These are phyloP conservation scores for Allygus modestus DNA, from an alignment of 2,888 invertebrate species.

Conservation along the genomic window DNA sequence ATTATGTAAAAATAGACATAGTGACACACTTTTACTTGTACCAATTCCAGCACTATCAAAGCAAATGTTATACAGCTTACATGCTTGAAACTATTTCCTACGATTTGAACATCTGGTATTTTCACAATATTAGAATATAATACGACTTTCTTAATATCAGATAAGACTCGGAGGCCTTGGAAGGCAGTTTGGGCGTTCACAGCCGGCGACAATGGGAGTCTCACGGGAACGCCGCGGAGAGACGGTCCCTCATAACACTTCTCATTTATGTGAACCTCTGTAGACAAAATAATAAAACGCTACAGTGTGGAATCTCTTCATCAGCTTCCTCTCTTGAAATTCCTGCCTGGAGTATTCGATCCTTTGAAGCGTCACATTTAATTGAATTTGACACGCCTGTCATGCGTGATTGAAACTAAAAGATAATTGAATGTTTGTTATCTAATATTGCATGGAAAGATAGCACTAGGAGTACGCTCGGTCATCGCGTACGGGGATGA, in stretches of 20 bases:
- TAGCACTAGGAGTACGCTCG: too few relatives aligned
- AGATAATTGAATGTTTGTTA: too few relatives aligned
- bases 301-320: background rate
- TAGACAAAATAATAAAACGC: conserved; percentile 53
- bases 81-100: background rate
- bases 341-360: background rate
- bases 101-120: background rate
- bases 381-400: too few relatives aligned
- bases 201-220: conserved; percentile 47
- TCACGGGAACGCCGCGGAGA: conserved; percentile 26
- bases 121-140: conserved; percentile 43
- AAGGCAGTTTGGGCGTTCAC: conserved; percentile 30
- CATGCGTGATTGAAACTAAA: too few relatives aligned
- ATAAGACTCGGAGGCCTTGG: conserved; percentile 11
- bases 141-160: conserved; percentile 51
- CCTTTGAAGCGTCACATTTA: too few relatives aligned
- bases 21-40: too few relatives aligned
- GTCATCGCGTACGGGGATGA: too few relatives aligned
- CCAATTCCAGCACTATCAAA: too few relatives aligned
- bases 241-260: conserved; percentile 51
- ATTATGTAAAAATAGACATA: too few relatives aligned
- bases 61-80: too few relatives aligned
- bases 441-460: too few relatives aligned
- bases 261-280: conserved; percentile 46
- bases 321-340: conserved; percentile 14